A percentile compares a stretch with the other conserved stretches of the same genome.
Evolutionary conservation across 2,113 vertebrate genomes (phyloP).

Genomic region (Garra rufa): DNA sequence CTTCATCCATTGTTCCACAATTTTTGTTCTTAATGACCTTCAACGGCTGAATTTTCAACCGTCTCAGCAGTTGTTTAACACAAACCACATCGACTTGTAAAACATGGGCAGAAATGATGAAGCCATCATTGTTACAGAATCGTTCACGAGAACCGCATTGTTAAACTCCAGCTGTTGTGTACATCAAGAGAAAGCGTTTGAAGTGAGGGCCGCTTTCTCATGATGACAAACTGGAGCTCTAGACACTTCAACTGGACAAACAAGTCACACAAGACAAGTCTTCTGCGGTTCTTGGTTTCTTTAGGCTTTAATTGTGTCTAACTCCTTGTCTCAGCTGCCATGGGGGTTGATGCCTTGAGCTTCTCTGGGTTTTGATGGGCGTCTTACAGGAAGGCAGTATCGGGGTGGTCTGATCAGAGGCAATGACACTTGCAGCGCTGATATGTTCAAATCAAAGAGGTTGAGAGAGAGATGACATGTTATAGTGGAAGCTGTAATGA

Average conservation of each 20-base stretch:
- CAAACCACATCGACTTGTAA: constrained; percentile 59
- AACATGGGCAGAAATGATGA: constrained; percentile 53
- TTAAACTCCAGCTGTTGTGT: constrained; percentile 64
- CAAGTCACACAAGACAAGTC: neutral
- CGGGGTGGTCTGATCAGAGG: constrained; percentile 36
- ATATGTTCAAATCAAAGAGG: constrained; percentile 28
- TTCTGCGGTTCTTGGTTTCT: constrained; percentile 60
- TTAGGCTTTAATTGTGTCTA: constrained; percentile 63
- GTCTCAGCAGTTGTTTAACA: constrained; percentile 54
- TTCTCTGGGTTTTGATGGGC: constrained; percentile 37
- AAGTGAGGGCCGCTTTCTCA: constrained; percentile 12
- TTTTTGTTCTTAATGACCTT: constrained; percentile 3
- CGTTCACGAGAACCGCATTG: constrained; percentile 50
- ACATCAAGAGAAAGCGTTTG: constrained; percentile 48
- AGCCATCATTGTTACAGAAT: constrained; percentile 68
- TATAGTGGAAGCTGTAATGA: constrained; percentile 12
- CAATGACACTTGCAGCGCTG: constrained; percentile 13
- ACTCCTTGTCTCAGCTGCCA: constrained; percentile 59
- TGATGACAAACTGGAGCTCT: constrained; percentile 9
- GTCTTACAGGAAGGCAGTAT: constrained; percentile 37
- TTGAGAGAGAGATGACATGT: neutral
- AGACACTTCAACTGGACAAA: constrained; percentile 21
- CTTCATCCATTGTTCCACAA: neutral
- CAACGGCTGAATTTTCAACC: constrained; percentile 10
- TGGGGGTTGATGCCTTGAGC: constrained; percentile 41